phyloP scores from a whole-genome alignment of 1,140 invertebrate species.

The Vanessa tameamea region DNA sequence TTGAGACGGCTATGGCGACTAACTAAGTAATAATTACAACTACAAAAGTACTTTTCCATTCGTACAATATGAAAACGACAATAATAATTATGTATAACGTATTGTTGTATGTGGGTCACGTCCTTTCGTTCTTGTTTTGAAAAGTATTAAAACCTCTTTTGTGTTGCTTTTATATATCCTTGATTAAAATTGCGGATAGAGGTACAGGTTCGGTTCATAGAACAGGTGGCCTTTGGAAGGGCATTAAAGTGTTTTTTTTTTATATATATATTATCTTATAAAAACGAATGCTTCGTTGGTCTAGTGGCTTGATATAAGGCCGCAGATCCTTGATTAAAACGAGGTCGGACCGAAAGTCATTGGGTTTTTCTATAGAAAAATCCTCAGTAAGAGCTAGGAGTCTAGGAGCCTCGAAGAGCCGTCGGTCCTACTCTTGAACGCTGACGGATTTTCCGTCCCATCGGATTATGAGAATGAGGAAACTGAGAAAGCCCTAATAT shows the following conservation, averaged over 20 bases:
- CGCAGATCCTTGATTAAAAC: too few species aligned
- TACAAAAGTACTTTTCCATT: slow-evolving; percentile 13
- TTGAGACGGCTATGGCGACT: slow-evolving; percentile 29
- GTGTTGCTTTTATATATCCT: slow-evolving; percentile 13
- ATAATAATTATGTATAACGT: slow-evolving; percentile 10
- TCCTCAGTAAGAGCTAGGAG: too few species aligned
- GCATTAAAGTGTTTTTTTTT: neutral
- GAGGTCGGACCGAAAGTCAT: too few species aligned
- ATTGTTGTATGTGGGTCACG: slow-evolving; percentile 18
- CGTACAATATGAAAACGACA: slow-evolving; percentile 2
- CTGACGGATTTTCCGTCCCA: too few species aligned
- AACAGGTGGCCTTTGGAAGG: neutral
- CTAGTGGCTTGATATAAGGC: too few species aligned
- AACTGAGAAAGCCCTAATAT: too few species aligned
- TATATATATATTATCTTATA: too few species aligned
- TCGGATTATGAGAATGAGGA: too few species aligned
- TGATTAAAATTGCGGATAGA: neutral
- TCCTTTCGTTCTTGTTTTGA: slow-evolving; percentile 15
- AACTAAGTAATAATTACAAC: slow-evolving; percentile 37
- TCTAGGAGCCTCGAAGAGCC: too few species aligned
- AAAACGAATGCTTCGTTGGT: too few species aligned
- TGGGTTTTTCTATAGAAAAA: too few species aligned
- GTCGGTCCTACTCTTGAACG: too few species aligned
- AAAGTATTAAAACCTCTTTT: slow-evolving; percentile 17
- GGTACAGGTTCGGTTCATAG: neutral